phyloP scores from a whole-genome alignment of 2,797 vertebrate species.

The Gadopsis marmoratus region DNA sequence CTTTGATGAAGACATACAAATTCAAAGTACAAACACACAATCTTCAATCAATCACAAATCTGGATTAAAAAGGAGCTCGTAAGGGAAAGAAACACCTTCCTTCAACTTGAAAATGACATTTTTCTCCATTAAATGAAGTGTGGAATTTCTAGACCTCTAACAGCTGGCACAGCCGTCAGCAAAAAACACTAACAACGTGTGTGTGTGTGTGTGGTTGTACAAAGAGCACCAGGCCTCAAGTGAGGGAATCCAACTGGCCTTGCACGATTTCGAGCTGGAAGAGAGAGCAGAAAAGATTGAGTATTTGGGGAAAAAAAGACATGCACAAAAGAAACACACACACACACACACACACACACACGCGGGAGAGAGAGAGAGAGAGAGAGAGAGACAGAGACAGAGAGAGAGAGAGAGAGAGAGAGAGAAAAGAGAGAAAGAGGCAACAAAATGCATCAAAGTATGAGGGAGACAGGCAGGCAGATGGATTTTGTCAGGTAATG shows the following conservation, averaged over 20 bases:
- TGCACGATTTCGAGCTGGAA: slow-evolving; percentile 80
- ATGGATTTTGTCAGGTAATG: slow-evolving; percentile 29
- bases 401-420: neutral
- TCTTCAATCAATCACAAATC: too few relatives aligned
- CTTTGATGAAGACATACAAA: slow-evolving; percentile 24
- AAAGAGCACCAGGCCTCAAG: slow-evolving; percentile 66
- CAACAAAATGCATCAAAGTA: slow-evolving; percentile 24
- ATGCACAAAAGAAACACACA: neutral
- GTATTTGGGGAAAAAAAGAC: slow-evolving; percentile 12
- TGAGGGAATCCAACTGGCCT: slow-evolving; percentile 83
- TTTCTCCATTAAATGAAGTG: slow-evolving; percentile 51
- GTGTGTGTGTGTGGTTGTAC: slow-evolving; percentile 36
- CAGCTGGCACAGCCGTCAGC: slow-evolving; percentile 58
- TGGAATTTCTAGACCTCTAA: slow-evolving; percentile 34
- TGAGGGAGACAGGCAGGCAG: slow-evolving; percentile 8
- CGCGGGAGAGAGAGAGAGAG: neutral
- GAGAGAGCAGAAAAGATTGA: slow-evolving; percentile 56
- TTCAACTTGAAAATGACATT: slow-evolving; percentile 32
- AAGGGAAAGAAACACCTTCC: slow-evolving; percentile 15
- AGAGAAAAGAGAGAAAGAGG: neutral
- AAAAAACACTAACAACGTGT: slow-evolving; percentile 49
- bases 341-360: slow-evolving; percentile 1
- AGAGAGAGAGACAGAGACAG: neutral
- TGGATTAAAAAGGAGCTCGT: slow-evolving; percentile 22
- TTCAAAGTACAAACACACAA: too few relatives aligned